Percentiles rank a stretch among this genome's conserved stretches.
These are phyloP conservation scores for Drosophila repletoides DNA, from an alignment of 1,140 invertebrate species.

Conservation along the genomic window DNA sequence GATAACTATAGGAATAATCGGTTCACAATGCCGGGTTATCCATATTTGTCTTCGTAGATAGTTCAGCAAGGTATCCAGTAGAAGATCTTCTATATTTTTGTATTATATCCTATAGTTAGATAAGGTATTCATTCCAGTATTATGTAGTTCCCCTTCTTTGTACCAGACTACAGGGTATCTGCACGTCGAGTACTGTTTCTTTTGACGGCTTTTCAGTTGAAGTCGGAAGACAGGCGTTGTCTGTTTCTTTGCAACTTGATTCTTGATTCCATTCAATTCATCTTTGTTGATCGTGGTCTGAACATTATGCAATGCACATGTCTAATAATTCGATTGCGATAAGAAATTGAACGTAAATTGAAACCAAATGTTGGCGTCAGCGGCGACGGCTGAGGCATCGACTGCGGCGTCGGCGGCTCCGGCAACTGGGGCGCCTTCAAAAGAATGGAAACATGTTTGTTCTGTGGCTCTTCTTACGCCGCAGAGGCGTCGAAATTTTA, in stretches of 20 bases:
- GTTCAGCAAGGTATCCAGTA: too few species aligned
- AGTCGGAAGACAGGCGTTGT: too few species aligned
- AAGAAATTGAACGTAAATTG: conserved; percentile 76
- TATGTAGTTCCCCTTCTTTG: too few species aligned
- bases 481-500: too few species aligned
- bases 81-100: too few species aligned
- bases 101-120: too few species aligned
- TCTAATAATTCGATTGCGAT: conserved; percentile 63
- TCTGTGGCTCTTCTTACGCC: conserved; percentile 35
- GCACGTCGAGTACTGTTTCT: background rate
- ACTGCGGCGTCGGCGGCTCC: conserved; percentile 14
- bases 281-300: conserved; percentile 13
- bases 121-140: too few species aligned
- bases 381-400: conserved; percentile 32
- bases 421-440: conserved; percentile 62
- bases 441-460: conserved; percentile 54
- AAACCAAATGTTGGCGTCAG: conserved; percentile 60
- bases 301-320: conserved; percentile 61
- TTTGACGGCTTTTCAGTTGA: conserved; percentile 16
- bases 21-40: too few species aligned
- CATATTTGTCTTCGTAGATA: too few species aligned
- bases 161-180: too few species aligned
- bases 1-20: too few species aligned
- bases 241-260: conserved; percentile 8
- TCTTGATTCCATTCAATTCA: conserved; percentile 7